Conservation (phyloP, 2,797 vertebrate species). For the Cossypha niveicapilla region DNA sequence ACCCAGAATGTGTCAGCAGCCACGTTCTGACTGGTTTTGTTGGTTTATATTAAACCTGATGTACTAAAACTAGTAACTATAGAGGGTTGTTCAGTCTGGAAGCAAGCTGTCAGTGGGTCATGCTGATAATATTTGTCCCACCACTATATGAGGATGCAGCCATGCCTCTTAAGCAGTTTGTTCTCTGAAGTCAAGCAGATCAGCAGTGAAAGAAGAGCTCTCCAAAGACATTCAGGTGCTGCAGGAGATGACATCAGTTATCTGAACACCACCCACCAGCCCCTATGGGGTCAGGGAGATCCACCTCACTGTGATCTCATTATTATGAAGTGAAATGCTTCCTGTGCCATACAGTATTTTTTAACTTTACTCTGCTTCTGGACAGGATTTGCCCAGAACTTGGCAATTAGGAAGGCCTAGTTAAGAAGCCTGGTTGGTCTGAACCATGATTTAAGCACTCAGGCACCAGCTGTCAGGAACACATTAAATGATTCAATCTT, state of each 20-base stretch:
- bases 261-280: neutral
- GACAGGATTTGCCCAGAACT: neutral
- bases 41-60: neutral
- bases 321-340: neutral
- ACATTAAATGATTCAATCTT: fast-evolving
- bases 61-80: neutral
- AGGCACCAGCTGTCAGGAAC: neutral
- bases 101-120: neutral
- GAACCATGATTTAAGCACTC: neutral
- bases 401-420: neutral
- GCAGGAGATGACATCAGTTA: neutral
- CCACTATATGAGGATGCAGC: neutral
- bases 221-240: neutral
- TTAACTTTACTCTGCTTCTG: neutral
- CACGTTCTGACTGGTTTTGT: neutral
- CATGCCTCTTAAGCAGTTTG: neutral
- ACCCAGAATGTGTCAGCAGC: neutral
- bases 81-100: neutral
- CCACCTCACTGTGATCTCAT: neutral
- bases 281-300: neutral
- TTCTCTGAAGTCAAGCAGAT: neutral
- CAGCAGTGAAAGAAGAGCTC: neutral
- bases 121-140: neutral
- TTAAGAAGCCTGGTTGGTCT: neutral
- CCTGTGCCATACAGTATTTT: neutral